Evolutionary conservation across 2,888 invertebrate species (phyloP), one percentile per base, ranked within the genome.

Genomic region (Heliconius ismenius): DNA sequence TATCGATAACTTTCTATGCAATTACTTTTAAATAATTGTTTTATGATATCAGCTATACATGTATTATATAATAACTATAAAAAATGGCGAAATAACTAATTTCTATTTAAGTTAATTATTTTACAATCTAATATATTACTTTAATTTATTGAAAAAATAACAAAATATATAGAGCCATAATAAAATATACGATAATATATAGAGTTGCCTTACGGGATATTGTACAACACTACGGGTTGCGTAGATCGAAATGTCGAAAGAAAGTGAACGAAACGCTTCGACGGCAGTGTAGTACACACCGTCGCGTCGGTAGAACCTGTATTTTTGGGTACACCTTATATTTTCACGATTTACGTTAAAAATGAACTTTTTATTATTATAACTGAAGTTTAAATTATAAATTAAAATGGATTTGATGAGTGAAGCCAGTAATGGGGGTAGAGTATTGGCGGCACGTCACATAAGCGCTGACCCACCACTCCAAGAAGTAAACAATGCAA

Each of bases 201-300:
- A 24, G 24, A 70, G 70, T 76, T 73, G 69, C 73, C 73, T 64
- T 76, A 64, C 69, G 79, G 79, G 81, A 79, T 80, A 75, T 80
- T 79, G 81, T 80, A 85, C 87, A 86, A 82, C 85, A 85, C 84
- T 79, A 76, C 74, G 81, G 81, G 87, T 91, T 91, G 90, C 92
- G 91, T 88, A 91, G 89, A 82, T 85, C 82, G 80, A 84, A 88
- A 90, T 93, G 92, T 90, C 91, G 92, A 93, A 93, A 93, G 93
- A 93, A 93, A 93, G 93, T 92, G 92, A 92, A 89, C 90, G 91
- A 88, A 89, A 87, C 85, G 78, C 81, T 81, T 81, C 81, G 81
- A 81, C 81, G 83, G 80, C 81, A 81, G 82, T 82, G 79, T 80
- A 73, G 70, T 70, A 79, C 76, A 78, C 78, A 74, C 67, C 75